Percentiles rank a stretch among this genome's conserved stretches.
Evolutionary conservation across 2,113 vertebrate species (phyloP).

Genomic region (Nothocercus julius): DNA sequence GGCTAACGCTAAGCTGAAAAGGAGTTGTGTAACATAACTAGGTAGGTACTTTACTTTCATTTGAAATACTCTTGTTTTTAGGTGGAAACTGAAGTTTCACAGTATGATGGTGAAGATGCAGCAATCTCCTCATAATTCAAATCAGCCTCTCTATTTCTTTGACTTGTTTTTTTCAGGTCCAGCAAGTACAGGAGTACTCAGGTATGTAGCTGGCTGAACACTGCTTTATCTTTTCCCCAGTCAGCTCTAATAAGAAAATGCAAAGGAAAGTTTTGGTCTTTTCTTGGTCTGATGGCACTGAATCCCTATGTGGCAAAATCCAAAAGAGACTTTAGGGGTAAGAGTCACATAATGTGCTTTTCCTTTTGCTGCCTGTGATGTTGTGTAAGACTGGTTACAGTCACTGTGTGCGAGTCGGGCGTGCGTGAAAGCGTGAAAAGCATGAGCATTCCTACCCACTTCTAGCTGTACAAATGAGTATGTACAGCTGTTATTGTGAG

Average conservation of each 20-base stretch:
- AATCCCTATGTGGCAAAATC: neutral
- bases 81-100: neutral
- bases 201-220: neutral
- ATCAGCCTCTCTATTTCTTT: neutral
- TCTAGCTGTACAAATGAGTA: neutral
- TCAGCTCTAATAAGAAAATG: neutral
- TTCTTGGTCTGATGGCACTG: neutral
- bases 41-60: neutral
- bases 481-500: neutral
- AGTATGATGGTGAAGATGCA: neutral
- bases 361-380: neutral
- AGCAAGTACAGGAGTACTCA: neutral
- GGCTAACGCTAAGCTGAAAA: neutral
- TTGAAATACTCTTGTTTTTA: neutral
- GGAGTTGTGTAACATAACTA: neutral
- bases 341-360: neutral
- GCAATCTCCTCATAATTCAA: neutral
- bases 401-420: neutral
- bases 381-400: neutral
- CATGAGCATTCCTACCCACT: slow-evolving; percentile 13
- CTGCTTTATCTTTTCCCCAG: neutral
- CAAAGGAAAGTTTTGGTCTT: neutral
- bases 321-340: neutral
- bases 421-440: slow-evolving; percentile 23
- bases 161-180: neutral